Conservation (phyloP, 2,888 invertebrate species). For the Eurois occulta region DNA sequence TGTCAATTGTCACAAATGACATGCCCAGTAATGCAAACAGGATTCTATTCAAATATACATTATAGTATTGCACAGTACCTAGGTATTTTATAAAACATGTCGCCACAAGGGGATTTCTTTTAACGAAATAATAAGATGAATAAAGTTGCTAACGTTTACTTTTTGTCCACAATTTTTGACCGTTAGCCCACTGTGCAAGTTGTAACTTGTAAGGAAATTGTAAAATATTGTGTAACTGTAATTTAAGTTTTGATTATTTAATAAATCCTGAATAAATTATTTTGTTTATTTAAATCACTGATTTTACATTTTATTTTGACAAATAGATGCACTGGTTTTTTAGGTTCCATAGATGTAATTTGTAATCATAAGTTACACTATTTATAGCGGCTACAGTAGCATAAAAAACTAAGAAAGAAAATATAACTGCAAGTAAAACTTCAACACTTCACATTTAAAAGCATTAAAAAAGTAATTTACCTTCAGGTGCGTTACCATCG, state of each 20-base stretch:
- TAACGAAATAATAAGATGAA: slow-evolving; percentile 25
- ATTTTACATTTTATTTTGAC: not conserved
- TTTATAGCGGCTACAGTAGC: slow-evolving; percentile 6
- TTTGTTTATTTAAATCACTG: slow-evolving; percentile 17
- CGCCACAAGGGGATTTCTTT: slow-evolving; percentile 27
- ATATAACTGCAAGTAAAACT: not conserved
- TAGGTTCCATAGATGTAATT: not conserved
- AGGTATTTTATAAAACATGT: slow-evolving; percentile 37
- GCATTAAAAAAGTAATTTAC: slow-evolving; percentile 70
- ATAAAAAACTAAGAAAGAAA: not conserved
- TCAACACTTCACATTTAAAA: not conserved
- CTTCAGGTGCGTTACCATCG: slow-evolving; percentile 88
- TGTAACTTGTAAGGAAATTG: slow-evolving; percentile 26
- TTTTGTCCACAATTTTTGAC: slow-evolving; percentile 54
- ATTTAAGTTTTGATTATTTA: slow-evolving; percentile 3
- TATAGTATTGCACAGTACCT: slow-evolving; percentile 35
- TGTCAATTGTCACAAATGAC: slow-evolving; percentile 34
- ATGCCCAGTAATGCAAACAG: slow-evolving; percentile 46
- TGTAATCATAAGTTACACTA: not conserved
- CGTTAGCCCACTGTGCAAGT: slow-evolving; percentile 59
- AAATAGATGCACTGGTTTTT: not conserved
- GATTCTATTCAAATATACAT: slow-evolving; percentile 52
- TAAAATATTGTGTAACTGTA: slow-evolving; percentile 45
- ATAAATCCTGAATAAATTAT: slow-evolving; percentile 17
- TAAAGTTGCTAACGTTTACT: slow-evolving; percentile 16